Percentiles rank a stretch among this genome's conserved stretches.
Evolutionary conservation across 2,113 vertebrate genomes (phyloP).

Genomic region (Aspidoscelis tigris): DNA sequence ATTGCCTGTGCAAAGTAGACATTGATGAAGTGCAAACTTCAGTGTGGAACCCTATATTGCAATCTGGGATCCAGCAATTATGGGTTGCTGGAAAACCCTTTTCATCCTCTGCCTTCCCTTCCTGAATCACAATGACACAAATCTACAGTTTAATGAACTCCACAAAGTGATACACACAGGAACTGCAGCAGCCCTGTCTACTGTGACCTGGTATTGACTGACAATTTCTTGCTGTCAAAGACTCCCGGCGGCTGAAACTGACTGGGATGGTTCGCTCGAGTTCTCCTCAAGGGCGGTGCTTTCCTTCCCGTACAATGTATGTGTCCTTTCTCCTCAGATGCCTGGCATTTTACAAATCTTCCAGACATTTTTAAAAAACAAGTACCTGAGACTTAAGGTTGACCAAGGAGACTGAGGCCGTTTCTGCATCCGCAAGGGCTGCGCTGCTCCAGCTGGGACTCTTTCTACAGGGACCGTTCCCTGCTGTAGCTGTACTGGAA

Average conservation of each 20-base stretch:
- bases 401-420: too few relatives aligned
- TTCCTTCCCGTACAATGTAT: not conserved
- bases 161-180: not conserved
- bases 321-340: not conserved
- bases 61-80: not conserved
- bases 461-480: too few relatives aligned
- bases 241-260: not conserved
- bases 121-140: not conserved
- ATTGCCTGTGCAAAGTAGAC: too few relatives aligned
- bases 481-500: too few relatives aligned
- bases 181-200: not conserved
- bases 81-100: not conserved
- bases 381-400: too few relatives aligned
- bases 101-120: not conserved
- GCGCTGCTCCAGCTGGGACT: too few relatives aligned
- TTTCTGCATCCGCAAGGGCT: too few relatives aligned
- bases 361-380: not conserved
- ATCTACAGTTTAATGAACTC: not conserved
- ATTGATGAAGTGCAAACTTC: not conserved
- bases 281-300: not conserved
- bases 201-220: not conserved
- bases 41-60: not conserved
- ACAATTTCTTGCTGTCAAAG: slow-evolving; percentile 4
- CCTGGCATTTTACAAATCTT: not conserved
- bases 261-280: not conserved